phyloP scores from a whole-genome alignment of 2,113 vertebrate species.

The Limnothrissa miodon region DNA sequence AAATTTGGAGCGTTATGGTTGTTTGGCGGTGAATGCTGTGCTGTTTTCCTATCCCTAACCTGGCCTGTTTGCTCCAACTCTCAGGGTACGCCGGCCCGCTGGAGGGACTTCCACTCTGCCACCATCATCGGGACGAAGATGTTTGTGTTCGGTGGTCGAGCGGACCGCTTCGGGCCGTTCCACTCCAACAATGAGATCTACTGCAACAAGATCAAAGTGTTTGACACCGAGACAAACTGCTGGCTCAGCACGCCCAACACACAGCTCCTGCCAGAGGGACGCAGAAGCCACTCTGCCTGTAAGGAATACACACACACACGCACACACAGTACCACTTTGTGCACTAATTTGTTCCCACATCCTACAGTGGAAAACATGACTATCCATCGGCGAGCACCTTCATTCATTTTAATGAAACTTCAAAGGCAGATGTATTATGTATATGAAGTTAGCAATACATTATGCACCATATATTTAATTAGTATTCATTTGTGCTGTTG shows the following conservation, averaged over 20 bases:
- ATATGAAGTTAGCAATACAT: too few species aligned
- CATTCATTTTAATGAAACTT: too few species aligned
- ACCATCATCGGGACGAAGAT: constrained; percentile 93
- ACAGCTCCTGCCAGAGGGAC: constrained; percentile 85
- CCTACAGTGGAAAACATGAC: too few species aligned
- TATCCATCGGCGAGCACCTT: too few species aligned
- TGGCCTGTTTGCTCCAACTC: not conserved
- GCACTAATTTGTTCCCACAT: too few species aligned
- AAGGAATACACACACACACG: constrained; percentile 56
- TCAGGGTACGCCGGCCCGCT: constrained; percentile 90
- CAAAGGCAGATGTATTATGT: too few species aligned
- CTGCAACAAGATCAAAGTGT: constrained; percentile 95
- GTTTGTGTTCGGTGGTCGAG: constrained; percentile 95
- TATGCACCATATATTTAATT: too few species aligned
- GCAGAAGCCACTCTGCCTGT: constrained; percentile 96
- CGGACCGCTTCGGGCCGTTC: constrained; percentile 93
- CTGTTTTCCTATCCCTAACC: not conserved
- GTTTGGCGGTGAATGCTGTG: too few species aligned
- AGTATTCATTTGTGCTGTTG: too few species aligned
- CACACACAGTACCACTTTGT: not conserved
- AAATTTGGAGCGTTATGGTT: too few species aligned
- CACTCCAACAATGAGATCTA: constrained; percentile 99
- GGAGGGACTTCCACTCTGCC: constrained; percentile 98
- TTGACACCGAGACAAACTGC: constrained; percentile 89
- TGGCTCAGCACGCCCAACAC: constrained; percentile 86